These are phyloP conservation scores for Oxystoma pomonae DNA, from an alignment of 2,888 invertebrate genomes.

Conservation along the genomic window DNA sequence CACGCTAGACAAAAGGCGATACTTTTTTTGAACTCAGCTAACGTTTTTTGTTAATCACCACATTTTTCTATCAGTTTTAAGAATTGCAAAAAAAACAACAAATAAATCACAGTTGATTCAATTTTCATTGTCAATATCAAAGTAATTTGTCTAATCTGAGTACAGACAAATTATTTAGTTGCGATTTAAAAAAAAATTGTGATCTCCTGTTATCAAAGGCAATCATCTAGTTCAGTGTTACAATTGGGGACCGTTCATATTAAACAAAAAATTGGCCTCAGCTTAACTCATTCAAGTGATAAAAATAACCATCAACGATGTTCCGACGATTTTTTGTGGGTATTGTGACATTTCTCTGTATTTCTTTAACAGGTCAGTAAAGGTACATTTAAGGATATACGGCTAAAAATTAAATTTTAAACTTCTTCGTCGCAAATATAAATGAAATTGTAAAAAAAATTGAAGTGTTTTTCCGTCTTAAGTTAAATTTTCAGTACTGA, in stretches of 20 bases:
- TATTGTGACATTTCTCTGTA: neutral
- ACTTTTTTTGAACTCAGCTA: too few species aligned
- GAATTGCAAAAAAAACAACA: too few species aligned
- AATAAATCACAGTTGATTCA: neutral
- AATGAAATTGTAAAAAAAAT: neutral
- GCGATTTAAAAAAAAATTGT: too few species aligned
- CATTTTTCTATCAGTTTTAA: too few species aligned
- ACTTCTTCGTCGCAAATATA: neutral
- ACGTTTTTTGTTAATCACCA: too few species aligned
- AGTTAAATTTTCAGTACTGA: too few species aligned
- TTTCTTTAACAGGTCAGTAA: neutral
- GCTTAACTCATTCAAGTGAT: neutral
- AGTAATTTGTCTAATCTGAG: neutral
- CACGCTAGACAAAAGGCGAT: too few species aligned
- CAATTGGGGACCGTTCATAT: neutral
- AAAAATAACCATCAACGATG: too few species aligned
- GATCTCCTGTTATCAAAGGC: neutral
- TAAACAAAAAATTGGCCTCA: neutral
- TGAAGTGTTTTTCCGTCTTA: too few species aligned
- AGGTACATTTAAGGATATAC: neutral
- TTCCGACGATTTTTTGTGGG: neutral
- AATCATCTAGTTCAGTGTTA: neutral
- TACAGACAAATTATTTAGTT: neutral
- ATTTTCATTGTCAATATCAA: neutral
- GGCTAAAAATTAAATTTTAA: neutral